Evolutionary conservation across 2,888 invertebrate genomes (phyloP), one percentile per base, ranked within the genome.

Genomic region (Spialia ferax): DNA sequence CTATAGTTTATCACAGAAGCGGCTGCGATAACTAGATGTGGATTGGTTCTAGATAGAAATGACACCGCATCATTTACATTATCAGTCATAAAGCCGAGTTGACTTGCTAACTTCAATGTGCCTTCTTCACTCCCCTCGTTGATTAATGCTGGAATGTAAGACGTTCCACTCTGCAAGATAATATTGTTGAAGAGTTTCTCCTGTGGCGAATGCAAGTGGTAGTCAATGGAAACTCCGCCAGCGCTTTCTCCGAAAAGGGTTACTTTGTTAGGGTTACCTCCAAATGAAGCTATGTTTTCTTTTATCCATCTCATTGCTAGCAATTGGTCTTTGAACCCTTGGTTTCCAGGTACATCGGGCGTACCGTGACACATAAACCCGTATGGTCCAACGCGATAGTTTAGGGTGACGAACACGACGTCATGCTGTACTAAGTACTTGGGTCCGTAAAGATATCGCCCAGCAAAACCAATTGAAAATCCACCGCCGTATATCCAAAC

Each of bases 401-500:
- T 83, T 0, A 82, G 52, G 0, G 79, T 74, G 1, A 84, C 79
- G 6, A 83, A 38, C 26, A 82, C 74, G 0, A 83, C 64, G 18
- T 78, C 73, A 29, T 79, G 76, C 65, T 50, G 48, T 1, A 77
- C 68, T 26, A 75, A 59, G 75, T 79, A 82, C 72, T 78, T 80
- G 13, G 85, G 82, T 2, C 81, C 85, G 38, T 82, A 84, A 0
- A 67, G 1, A 11, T 68, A 67, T 68, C 82, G 76, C 0, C 79
- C 80, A 3, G 80, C 84, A 11, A 78, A 83, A 0, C 91, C 90
- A 0, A 76, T 70, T 0, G 74, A 61, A 20, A 89, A 88, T 0
- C 83, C 84, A 6, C 91, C 91, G 18, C 91, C 90, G 22, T 88
- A 77, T 68, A 91, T 86, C 86, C 87, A 91, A 1, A 91, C 85